A percentile compares a stretch with the other conserved stretches of the same genome.
phyloP scores from a whole-genome alignment of 2,888 invertebrate species.

The Diabrotica balteata region DNA sequence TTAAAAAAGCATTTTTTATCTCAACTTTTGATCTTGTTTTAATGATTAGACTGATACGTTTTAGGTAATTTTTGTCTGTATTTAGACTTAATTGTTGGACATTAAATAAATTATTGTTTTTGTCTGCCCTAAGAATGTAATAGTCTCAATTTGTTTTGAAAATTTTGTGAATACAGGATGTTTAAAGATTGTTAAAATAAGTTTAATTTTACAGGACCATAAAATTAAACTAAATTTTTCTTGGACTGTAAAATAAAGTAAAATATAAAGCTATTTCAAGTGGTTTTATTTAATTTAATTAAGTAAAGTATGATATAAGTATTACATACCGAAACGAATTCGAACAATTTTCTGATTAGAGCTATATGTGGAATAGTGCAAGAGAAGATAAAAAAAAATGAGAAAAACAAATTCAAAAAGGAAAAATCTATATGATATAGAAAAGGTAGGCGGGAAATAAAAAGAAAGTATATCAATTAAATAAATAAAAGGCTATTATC shows the following conservation, averaged over 20 bases:
- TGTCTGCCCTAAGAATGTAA: conserved; percentile 4
- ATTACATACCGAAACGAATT: too few relatives aligned
- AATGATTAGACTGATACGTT: conserved; percentile 35
- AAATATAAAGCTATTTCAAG: background rate
- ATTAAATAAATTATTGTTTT: conserved; percentile 12
- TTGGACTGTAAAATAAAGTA: conserved; percentile 8
- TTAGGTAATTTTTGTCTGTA: conserved; percentile 39
- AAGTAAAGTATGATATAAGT: too few relatives aligned
- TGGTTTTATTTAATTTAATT: too few relatives aligned
- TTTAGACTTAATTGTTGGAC: conserved; percentile 7
- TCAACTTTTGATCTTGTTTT: conserved; percentile 14
- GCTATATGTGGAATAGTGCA: too few relatives aligned
- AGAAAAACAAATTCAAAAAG: too few relatives aligned
- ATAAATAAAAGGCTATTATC: too few relatives aligned
- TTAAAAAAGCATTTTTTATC: conserved; percentile 22
- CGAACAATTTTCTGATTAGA: too few relatives aligned
- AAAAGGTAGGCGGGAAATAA: too few relatives aligned
- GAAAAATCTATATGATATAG: too few relatives aligned
- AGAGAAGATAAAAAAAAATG: too few relatives aligned
- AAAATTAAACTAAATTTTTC: conserved; percentile 12
- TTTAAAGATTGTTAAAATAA: conserved; percentile 1
- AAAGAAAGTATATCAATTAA: too few relatives aligned
- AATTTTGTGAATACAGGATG: conserved; percentile 1
- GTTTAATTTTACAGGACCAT: conserved; percentile 1
- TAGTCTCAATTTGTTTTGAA: background rate